Evolutionary conservation across 2,888 invertebrate species (phyloP), one percentile per base, ranked within the genome.

Genomic region (Eudemis profundana): DNA sequence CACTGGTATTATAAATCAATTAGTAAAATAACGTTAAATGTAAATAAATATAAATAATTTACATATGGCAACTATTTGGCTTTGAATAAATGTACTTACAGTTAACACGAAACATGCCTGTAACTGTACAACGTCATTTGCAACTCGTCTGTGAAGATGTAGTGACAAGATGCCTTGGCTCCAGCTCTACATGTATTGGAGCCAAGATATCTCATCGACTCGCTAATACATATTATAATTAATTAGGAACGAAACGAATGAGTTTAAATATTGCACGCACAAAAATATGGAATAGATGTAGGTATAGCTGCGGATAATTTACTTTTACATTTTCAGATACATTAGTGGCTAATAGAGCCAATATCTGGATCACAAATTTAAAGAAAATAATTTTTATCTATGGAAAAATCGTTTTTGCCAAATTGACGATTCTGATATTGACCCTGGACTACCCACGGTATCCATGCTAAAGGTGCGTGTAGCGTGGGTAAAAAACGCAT

Each of bases 11-110:
- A 78, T 74, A 78, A 76, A 72, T 70, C 72, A 74, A 83, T 61
- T 40, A 81, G 75, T 78, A 82, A 78, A 78, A 73, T 78, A 84
- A 83, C 78, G 82, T 79, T 82, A 65, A 62, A 53, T 71, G 77
- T 78, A 82, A 86, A 87, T 84, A 88, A 87, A 87, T 84, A 87
- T 79, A 84, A 87, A 84, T 84, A 84, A 86, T 85, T 82, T 87
- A 87, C 82, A 88, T 86, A 86, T 91, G 91, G 91, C 91, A 91
- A 91, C 89, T 90, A 89, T 91, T 92, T 91, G 91, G 91, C 91
- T 90, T 89, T 85, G 82, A 84, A 89, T 81, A 82, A 54, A 50
- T 50, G 38, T 53, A 51, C 65, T 51, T 82, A 79, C 81, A 81
- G 74, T 81, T 79, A 75, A 81, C 80, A 78, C 79, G 78, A 76